Evolutionary conservation across 1,140 invertebrate genomes (phyloP).

Genomic region (Drosophila oshimai): DNA sequence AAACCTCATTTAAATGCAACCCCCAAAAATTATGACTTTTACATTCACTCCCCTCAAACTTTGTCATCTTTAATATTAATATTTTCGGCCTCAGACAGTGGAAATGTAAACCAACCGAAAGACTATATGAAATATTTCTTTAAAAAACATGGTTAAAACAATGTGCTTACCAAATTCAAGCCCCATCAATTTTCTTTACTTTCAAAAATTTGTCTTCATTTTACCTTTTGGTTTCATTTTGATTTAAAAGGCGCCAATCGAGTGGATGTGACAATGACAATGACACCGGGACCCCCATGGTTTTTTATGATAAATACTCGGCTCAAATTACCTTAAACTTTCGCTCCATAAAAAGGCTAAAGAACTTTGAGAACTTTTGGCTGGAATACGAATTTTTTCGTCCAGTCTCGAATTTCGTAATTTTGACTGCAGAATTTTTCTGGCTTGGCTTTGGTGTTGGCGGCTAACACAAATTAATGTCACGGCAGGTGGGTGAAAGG

Average conservation of each 20-base stretch:
- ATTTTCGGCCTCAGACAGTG: neutral
- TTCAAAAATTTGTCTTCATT: constrained; percentile 28
- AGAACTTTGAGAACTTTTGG: constrained; percentile 7
- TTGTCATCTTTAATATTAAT: constrained; percentile 29
- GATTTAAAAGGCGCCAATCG: constrained; percentile 61
- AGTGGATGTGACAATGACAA: constrained; percentile 55
- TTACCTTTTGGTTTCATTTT: constrained; percentile 35
- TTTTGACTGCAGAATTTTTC: constrained; percentile 19
- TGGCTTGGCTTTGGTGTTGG: constrained; percentile 33
- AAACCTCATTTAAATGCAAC: constrained; percentile 29
- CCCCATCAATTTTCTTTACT: constrained; percentile 42
- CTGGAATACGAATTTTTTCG: constrained; percentile 13
- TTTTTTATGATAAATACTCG: constrained; percentile 51
- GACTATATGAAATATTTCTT: neutral
- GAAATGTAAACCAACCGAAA: neutral
- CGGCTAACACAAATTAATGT: constrained; percentile 69
- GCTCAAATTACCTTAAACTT: constrained; percentile 62
- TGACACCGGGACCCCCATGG: constrained; percentile 32
- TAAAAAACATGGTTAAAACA: constrained; percentile 13
- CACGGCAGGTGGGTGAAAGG: constrained; percentile 63
- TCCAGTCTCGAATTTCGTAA: constrained; percentile 33
- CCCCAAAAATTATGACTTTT: neutral
- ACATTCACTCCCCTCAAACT: neutral
- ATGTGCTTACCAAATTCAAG: neutral
- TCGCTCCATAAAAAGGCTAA: constrained; percentile 40